Evolutionary conservation across 1,140 invertebrate genomes (phyloP).

Genomic region (Dendroctonus ponderosae): DNA sequence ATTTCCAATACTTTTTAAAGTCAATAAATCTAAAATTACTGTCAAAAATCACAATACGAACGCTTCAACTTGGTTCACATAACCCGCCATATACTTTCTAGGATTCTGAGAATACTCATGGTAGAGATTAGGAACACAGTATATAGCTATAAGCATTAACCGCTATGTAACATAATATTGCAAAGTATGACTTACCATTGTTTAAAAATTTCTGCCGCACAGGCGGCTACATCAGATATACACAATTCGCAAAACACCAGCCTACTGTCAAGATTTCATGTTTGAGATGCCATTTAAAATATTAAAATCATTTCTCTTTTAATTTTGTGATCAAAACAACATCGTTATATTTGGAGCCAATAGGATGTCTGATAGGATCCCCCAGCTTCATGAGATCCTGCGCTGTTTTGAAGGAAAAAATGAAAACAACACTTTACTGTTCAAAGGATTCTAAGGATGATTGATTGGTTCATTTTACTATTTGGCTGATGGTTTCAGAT

Average conservation of each 20-base stretch:
- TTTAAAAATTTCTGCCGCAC: no score
- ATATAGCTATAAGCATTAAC: no score
- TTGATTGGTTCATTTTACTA: conserved; percentile 31
- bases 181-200: no score
- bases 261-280: conserved; percentile 13
- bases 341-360: conserved; percentile 24
- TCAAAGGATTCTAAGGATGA: conserved; percentile 29
- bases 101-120: no score
- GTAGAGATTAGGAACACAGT: no score
- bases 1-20: no score
- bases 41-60: no score
- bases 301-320: conserved; percentile 26
- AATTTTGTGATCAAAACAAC: conserved; percentile 30
- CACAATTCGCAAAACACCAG: background rate
- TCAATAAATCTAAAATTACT: no score
- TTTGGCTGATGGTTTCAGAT: conserved; percentile 23
- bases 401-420: conserved; percentile 30
- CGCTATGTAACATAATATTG: no score
- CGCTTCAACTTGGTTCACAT: no score
- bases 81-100: no score
- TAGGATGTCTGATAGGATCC: conserved; percentile 13
- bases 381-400: conserved; percentile 19
- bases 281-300: conserved; percentile 18
- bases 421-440: conserved; percentile 33
- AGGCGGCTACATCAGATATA: no score